Evolutionary conservation across 2,888 invertebrate species (phyloP).

Genomic region (Nemurella pictetii): DNA sequence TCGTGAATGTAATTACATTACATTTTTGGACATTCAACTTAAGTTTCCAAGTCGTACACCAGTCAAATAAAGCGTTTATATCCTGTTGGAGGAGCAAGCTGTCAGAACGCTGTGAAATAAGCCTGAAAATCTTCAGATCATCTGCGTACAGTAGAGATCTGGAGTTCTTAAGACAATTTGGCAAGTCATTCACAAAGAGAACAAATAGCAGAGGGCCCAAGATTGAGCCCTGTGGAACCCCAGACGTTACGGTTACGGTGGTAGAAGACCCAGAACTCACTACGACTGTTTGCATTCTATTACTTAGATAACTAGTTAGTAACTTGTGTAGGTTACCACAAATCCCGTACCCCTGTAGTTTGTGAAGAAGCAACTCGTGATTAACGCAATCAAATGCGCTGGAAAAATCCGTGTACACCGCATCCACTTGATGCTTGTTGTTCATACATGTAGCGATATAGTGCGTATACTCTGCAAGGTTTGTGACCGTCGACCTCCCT

Average conservation of each 20-base stretch:
- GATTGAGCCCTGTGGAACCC: slow-evolving; percentile 18
- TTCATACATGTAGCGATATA: neutral
- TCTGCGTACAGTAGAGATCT: slow-evolving; percentile 3
- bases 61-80: neutral
- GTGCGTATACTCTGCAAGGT: neutral
- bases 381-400: neutral
- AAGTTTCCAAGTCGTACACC: slow-evolving; percentile 1
- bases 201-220: neutral
- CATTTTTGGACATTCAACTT: neutral
- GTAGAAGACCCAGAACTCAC: neutral
- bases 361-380: slow-evolving; percentile 1
- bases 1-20: slow-evolving; percentile 8
- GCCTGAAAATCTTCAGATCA: neutral
- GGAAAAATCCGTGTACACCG: slow-evolving; percentile 15
- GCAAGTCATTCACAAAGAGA: slow-evolving; percentile 4
- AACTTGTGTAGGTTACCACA: neutral
- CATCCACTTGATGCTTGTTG: slow-evolving; percentile 1
- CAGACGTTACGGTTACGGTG: neutral
- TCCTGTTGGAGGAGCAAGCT: neutral
- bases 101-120: neutral
- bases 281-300: neutral
- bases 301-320: neutral
- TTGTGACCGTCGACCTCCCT: neutral
- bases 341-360: neutral
- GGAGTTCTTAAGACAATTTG: neutral